These are phyloP conservation scores for Rhinolophus ferrumequinum DNA, from an alignment of 2,113 vertebrate species.

Conservation along the genomic window DNA sequence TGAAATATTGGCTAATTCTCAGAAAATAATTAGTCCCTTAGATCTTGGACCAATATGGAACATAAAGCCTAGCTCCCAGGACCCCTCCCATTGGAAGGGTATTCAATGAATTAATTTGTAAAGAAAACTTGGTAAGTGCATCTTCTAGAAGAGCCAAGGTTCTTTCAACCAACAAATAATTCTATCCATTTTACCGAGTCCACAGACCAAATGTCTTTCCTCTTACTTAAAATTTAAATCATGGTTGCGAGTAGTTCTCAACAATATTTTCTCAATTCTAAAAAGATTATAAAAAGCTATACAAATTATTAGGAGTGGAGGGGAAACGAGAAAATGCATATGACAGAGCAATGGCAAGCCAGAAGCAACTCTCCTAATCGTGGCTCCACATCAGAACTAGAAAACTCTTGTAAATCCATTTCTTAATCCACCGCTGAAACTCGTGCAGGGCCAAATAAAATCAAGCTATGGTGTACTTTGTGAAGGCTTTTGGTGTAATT, in stretches of 20 bases:
- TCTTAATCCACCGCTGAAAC: background rate
- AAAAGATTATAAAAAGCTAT: slow-evolving; percentile 4
- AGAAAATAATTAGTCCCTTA: slow-evolving; percentile 44
- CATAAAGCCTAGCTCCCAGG: background rate
- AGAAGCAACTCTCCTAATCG: background rate
- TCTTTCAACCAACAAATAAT: slow-evolving; percentile 15
- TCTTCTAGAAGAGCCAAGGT: background rate
- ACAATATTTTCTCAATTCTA: background rate
- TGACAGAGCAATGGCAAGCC: background rate
- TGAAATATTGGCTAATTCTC: slow-evolving; percentile 58
- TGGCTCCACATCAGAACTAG: background rate
- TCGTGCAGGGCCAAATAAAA: background rate
- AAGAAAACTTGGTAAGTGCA: slow-evolving; percentile 14
- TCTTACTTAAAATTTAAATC: slow-evolving; percentile 14
- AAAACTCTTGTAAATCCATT: slow-evolving; percentile 5
- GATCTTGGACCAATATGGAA: slow-evolving; percentile 32
- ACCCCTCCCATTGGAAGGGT: background rate
- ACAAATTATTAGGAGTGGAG: background rate
- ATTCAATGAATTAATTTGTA: background rate
- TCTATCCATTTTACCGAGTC: background rate
- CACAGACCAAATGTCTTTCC: background rate
- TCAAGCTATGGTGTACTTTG: background rate
- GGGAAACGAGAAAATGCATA: background rate
- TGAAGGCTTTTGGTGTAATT: slow-evolving; percentile 23
- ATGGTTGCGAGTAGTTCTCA: background rate